Evolutionary conservation across 64 coral and sea anemone genomes (phyloP), one percentile per base, ranked within the genome.

Genomic region (Montipora capricornis): DNA sequence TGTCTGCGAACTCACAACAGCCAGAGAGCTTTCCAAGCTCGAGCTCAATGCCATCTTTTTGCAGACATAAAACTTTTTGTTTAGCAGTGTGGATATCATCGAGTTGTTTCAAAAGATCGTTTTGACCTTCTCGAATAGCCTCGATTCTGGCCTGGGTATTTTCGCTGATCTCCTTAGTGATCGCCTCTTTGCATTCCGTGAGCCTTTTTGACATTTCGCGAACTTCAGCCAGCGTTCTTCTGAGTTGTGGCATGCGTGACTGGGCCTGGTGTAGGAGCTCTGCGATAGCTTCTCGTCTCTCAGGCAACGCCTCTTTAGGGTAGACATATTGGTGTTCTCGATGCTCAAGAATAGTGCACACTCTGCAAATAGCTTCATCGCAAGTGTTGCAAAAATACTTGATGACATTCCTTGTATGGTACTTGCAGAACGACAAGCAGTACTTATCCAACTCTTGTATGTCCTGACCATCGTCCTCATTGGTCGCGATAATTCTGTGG

Each of bases 341-440:
- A 37, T 99, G 98, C 76, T 99, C 98, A 14, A 99, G 59, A 22
- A 99, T 99, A 1, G 98, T 99, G 24, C 98, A 99, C 4, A 99
- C 98, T 57, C 98, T 89, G 58, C 98, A 99, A 12, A 99, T 96
- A 8, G 98, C 92, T 70, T 96, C 95, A n/a, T 99, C 98, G 24
- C 98, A 99, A 17, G 98, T 96, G 26, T 94, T 94, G 52, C 98
- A 99, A 48, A 96, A 99, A 68, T 99, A 99, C 80, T 99, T 99
- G 95, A 99, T 99, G 66, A 99, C 85, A 22, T 99, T 99, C 69
- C 98, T 88, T 5, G 98, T 99, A 86, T 99, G 98, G 58, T 93
- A 94, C 52, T 92, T 99, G 88, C 98, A 99, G 69, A 99, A 99
- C 1, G 95, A 92, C 44, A 99, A 64, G 69, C 95, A 96, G 75